Conservation (phyloP, 2,888 invertebrate genomes). For the Tetheella fluctuosa region DNA sequence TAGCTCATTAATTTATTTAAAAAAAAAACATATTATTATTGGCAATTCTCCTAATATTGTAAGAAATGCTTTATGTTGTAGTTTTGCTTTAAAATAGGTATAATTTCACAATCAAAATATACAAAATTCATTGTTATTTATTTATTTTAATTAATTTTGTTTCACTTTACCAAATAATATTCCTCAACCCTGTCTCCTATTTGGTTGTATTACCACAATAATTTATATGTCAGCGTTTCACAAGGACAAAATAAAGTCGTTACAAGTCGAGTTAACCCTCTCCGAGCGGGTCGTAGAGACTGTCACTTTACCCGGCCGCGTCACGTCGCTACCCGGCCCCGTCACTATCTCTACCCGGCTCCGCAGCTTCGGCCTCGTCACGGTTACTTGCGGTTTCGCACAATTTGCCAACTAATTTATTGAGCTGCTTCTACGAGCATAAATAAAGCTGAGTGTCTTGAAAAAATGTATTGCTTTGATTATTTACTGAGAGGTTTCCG, state of each 20-base stretch:
- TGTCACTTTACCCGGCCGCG: not conserved
- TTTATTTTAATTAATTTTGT: not conserved
- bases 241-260: slow-evolving; percentile 27
- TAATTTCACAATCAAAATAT: not conserved
- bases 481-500: slow-evolving; percentile 6
- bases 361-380: slow-evolving; percentile 27
- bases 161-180: not conserved
- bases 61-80: no score
- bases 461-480: slow-evolving; percentile 2
- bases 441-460: slow-evolving; percentile 22
- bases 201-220: not conserved
- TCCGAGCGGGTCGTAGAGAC: slow-evolving; percentile 17
- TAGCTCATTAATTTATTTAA: no score
- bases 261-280: slow-evolving; percentile 29
- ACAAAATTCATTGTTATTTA: not conserved
- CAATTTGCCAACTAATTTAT: slow-evolving; percentile 43
- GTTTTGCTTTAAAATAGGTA: no score
- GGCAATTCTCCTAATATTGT: no score
- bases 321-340: not conserved
- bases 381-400: slow-evolving; percentile 45
- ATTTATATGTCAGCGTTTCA: slow-evolving; percentile 7
- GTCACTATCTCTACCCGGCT: not conserved
- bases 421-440: slow-evolving; percentile 6
- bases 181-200: slow-evolving; percentile 4
- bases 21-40: no score